Percentiles rank a stretch among this genome's conserved stretches.
phyloP scores from a whole-genome alignment of 2,113 vertebrate genomes.

The Isurus oxyrinchus region DNA sequence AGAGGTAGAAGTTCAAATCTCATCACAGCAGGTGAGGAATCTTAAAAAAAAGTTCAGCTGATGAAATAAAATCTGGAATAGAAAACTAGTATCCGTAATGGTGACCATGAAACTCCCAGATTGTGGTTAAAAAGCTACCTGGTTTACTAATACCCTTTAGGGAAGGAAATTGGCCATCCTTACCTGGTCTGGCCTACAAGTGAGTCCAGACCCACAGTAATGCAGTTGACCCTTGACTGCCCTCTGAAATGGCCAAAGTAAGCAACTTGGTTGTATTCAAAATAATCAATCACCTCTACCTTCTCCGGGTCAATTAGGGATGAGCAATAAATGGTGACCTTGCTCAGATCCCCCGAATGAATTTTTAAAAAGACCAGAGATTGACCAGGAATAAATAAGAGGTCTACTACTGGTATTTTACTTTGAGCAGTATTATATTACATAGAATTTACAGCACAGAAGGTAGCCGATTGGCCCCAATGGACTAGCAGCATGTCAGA shows the following conservation, averaged over 20 bases:
- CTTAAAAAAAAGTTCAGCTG: not conserved
- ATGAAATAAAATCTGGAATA: not conserved
- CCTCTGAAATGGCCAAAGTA: not conserved
- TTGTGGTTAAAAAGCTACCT: not conserved
- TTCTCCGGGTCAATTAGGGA: not conserved
- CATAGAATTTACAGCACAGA: not conserved
- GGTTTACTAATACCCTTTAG: not conserved
- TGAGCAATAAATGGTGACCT: not conserved
- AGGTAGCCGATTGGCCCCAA: too few relatives aligned
- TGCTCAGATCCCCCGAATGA: not conserved
- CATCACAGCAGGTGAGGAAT: not conserved
- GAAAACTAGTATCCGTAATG: not conserved
- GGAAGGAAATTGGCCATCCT: not conserved
- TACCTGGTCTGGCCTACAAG: not conserved
- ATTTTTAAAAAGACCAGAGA: not conserved
- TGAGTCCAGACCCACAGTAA: too few relatives aligned
- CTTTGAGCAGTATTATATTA: not conserved
- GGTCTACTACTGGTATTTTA: not conserved
- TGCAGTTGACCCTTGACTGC: not conserved
- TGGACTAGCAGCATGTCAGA: not conserved
- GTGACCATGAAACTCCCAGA: not conserved
- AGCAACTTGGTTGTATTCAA: too few relatives aligned
- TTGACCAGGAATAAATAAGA: not conserved
- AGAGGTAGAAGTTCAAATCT: not conserved
- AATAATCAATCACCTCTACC: not conserved